These are phyloP conservation scores for Serrognathus titanus DNA, from an alignment of 2,888 invertebrate genomes.

Conservation along the genomic window DNA sequence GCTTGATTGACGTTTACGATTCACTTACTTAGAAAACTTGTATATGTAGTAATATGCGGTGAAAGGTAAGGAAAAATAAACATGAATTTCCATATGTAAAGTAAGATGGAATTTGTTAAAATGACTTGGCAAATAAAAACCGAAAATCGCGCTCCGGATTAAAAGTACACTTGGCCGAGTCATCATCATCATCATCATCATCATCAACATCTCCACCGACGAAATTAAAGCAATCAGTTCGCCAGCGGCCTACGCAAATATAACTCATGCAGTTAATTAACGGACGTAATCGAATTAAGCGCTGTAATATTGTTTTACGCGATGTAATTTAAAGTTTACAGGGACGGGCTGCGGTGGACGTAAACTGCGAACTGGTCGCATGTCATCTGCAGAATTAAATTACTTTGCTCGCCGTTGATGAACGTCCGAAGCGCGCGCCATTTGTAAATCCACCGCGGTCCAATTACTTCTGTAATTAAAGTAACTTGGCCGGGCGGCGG, in stretches of 20 bases:
- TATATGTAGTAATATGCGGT: no score
- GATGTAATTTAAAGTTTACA: slow-evolving; percentile 2
- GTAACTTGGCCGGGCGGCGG: not conserved
- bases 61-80: no score
- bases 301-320: slow-evolving; percentile 1
- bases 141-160: no score
- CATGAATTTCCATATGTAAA: no score
- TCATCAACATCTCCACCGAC: no score
- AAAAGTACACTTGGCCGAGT: no score
- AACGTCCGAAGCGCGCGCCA: not conserved
- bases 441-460: slow-evolving; percentile 2
- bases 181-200: no score
- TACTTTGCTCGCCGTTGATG: not conserved
- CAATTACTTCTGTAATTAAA: slow-evolving; percentile 2
- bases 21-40: no score
- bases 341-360: not conserved
- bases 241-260: not conserved
- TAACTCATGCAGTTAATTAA: slow-evolving; percentile 1
- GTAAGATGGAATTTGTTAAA: no score
- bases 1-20: no score
- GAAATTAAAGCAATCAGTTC: no score
- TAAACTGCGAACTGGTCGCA: slow-evolving; percentile 2
- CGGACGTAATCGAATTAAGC: not conserved
- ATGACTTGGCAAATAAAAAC: no score
- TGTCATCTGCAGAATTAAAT: slow-evolving; percentile 3